Evolutionary conservation across 2,888 invertebrate genomes (phyloP), one percentile per base, ranked within the genome.

Genomic region (Coremacera marginata): DNA sequence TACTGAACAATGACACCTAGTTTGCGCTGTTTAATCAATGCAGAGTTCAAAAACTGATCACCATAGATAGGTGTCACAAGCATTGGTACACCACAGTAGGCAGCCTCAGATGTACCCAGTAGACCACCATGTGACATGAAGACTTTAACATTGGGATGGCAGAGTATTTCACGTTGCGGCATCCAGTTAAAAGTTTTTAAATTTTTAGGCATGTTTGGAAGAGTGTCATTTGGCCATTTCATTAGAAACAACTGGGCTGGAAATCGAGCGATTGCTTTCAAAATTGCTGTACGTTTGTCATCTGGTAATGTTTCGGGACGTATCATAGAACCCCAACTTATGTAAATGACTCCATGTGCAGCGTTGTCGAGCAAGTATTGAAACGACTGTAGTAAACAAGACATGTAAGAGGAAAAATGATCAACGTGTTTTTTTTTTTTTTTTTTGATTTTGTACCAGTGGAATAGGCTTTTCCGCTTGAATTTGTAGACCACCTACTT

Each of bases 51-150:
- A 77, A 88, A 88, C 77, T 94, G 94, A 87, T 94, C 94, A 2
- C 93, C 93, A 82, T 91, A 93, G 85, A 94, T 91, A 0, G 94
- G 94, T 52, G 93, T 90, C 4, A 92, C 89, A 19, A 94, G 84
- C 84, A 93, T 90, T 0, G 94, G 93, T 1, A 93, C 92, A 0
- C 92, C 93, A 79, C 91, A 91, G 81, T 91, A 90, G 1, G 91
- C 90, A 0, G 93, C 91, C 84, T 94, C 94, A 0, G 93, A 91
- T 8, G 92, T 86, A 67, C 94, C 93, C 75, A 94, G 89, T 1
- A 94, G 91, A 1, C 94, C 95, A 0, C 93, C 94, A 84, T 95
- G 95, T 0, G 93, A 92, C 44, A 94, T 90, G 84, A 93, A 94
- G 0, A 92, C 92, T 76, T 91, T 88, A 0, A 94, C 91, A 79